These are phyloP conservation scores for Polylopha cassiicola DNA, from an alignment of 2,888 invertebrate genomes.

Conservation along the genomic window DNA sequence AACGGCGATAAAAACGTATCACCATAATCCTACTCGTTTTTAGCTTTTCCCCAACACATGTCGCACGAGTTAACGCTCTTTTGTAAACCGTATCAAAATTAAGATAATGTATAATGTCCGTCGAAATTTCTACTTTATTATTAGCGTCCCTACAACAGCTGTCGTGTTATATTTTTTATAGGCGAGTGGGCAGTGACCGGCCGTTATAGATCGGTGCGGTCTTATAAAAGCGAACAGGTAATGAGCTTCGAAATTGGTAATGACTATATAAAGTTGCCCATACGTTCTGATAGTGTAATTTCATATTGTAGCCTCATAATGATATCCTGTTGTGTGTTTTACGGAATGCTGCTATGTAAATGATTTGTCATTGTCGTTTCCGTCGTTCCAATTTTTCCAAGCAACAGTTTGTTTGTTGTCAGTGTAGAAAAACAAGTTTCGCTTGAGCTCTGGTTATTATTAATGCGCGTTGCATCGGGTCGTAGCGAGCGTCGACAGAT, in stretches of 20 bases:
- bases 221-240: conserved; percentile 60
- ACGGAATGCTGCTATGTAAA: conserved; percentile 23
- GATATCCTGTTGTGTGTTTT: conserved; percentile 16
- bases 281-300: conserved; percentile 47
- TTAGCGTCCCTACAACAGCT: conserved; percentile 59
- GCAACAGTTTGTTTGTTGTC: conserved; percentile 24
- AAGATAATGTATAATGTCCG: conserved; percentile 73
- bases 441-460: conserved; percentile 19
- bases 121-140: conserved; percentile 66
- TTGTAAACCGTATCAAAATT: conserved; percentile 73
- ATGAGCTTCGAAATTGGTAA: conserved; percentile 69
- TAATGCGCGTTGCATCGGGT: conserved; percentile 22
- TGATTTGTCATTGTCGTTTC: conserved; percentile 26
- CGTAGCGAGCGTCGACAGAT: conserved; percentile 41
- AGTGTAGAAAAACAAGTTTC: conserved; percentile 25
- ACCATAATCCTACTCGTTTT: conserved; percentile 41
- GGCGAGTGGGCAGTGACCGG: conserved; percentile 55
- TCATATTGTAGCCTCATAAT: conserved; percentile 52
- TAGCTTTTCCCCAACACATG: conserved; percentile 49
- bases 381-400: conserved; percentile 22
- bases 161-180: conserved; percentile 57
- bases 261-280: conserved; percentile 59
- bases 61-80: conserved; percentile 66
- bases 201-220: conserved; percentile 60
- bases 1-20: conserved; percentile 26